Percentiles rank a stretch among this genome's conserved stretches.
These are phyloP conservation scores for Himantopus leucocephalus DNA, from an alignment of 2,113 vertebrate genomes.

Conservation along the genomic window DNA sequence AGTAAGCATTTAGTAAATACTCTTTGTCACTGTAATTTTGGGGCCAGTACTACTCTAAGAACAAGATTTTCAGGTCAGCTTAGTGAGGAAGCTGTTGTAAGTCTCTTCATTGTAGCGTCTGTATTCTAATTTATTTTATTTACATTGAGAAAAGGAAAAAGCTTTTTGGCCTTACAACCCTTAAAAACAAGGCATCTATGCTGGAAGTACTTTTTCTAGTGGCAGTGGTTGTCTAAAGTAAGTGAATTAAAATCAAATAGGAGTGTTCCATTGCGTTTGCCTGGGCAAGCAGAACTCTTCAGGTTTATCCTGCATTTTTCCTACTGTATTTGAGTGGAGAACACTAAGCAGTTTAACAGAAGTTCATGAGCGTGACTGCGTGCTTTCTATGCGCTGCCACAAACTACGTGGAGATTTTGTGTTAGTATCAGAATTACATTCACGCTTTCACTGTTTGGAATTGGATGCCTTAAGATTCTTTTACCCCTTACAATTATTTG, in stretches of 20 bases:
- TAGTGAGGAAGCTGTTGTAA: neutral
- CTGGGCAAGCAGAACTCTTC: neutral
- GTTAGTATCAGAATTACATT: neutral
- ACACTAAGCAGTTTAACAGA: neutral
- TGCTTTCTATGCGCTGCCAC: neutral
- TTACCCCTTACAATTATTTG: neutral
- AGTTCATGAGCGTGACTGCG: neutral
- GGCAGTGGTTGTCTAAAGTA: neutral
- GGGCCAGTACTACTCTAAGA: neutral
- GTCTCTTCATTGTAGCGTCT: neutral
- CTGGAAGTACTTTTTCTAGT: neutral
- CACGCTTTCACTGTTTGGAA: neutral
- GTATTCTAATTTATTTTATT: neutral
- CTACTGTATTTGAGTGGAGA: neutral
- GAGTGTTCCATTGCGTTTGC: rapidly evolving
- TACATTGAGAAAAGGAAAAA: neutral
- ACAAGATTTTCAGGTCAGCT: neutral
- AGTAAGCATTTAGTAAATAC: neutral
- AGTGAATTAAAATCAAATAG: neutral
- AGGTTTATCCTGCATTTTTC: neutral
- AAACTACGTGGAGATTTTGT: neutral
- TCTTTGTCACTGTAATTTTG: neutral
- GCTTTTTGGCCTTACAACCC: neutral
- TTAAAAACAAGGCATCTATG: neutral
- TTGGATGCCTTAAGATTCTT: neutral